phyloP scores from a whole-genome alignment of 2,888 invertebrate genomes.

The Eristalinus aeneus region DNA sequence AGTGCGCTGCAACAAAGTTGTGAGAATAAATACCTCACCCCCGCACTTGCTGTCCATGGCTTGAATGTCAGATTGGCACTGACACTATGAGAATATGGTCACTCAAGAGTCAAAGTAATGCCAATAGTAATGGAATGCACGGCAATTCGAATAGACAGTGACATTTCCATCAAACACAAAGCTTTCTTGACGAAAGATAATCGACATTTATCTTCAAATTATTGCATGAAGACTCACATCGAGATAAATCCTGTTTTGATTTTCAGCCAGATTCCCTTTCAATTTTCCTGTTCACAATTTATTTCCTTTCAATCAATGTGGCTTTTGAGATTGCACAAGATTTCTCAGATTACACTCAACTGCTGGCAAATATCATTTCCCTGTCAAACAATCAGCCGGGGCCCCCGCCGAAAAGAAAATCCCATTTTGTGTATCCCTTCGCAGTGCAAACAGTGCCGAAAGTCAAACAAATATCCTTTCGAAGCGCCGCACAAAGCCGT shows the following conservation, averaged over 20 bases:
- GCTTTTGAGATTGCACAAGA: background rate
- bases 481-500: background rate
- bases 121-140: too few relatives aligned
- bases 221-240: background rate
- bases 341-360: background rate
- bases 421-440: background rate
- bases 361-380: background rate
- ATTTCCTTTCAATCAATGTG: background rate
- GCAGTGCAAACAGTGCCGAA: background rate
- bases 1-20: too few relatives aligned
- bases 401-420: background rate
- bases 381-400: background rate
- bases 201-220: background rate
- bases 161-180: too few relatives aligned
- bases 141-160: too few relatives aligned
- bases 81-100: too few relatives aligned
- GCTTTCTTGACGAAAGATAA: too few relatives aligned
- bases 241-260: background rate
- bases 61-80: too few relatives aligned
- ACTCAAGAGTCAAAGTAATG: too few relatives aligned
- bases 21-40: too few relatives aligned
- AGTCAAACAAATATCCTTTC: slow-evolving; percentile 9
- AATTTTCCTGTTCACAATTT: background rate
- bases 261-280: background rate
- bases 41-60: too few relatives aligned